Percentiles rank a stretch among this genome's conserved stretches.
These are phyloP conservation scores for Brachionus koreanus DNA, from an alignment of 1,140 invertebrate genomes.

Conservation along the genomic window DNA sequence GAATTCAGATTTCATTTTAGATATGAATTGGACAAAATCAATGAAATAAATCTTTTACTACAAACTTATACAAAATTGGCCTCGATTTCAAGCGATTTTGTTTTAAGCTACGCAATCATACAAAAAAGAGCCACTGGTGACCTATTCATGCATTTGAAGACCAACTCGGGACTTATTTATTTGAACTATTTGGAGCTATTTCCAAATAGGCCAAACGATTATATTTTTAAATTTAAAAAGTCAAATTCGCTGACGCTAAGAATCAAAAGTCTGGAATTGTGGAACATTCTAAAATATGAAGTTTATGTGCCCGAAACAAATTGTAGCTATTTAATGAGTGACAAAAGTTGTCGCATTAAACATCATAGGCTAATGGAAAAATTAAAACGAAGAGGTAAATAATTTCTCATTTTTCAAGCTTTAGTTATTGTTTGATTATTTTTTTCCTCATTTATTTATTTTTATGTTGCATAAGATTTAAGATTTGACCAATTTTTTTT, in stretches of 20 bases:
- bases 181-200: slow-evolving; percentile 3
- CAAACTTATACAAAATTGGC: slow-evolving; percentile 1
- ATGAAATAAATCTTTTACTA: neutral
- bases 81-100: neutral
- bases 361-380: neutral
- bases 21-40: neutral
- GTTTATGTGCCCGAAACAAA: neutral
- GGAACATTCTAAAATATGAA: slow-evolving; percentile 5
- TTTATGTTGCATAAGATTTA: too few species aligned
- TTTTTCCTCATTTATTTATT: too few species aligned
- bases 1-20: slow-evolving; percentile 11
- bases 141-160: neutral
- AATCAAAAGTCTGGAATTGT: neutral
- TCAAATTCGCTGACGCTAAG: neutral
- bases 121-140: slow-evolving; percentile 4
- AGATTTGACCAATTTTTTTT: too few species aligned
- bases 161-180: neutral
- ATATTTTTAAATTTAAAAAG: slow-evolving; percentile 15
- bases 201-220: neutral
- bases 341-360: neutral
- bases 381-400: neutral
- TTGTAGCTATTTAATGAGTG: neutral
- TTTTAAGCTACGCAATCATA: neutral
- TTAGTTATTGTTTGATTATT: too few species aligned
- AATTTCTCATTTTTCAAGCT: too few species aligned